Conservation (phyloP, 1,140 invertebrate species). For the Anastrepha obliqua region DNA sequence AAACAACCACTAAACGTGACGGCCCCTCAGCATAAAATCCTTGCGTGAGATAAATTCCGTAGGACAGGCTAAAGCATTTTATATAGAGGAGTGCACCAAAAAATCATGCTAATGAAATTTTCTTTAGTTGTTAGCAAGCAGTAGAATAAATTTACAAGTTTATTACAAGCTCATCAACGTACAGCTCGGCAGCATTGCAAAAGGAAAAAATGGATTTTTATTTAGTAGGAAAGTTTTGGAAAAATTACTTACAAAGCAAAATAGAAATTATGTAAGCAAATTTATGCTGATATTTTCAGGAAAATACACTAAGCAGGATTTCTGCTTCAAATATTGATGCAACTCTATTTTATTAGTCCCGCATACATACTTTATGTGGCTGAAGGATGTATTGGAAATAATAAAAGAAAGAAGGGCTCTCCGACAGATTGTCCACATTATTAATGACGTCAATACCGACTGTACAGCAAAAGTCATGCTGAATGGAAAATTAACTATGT, state of each 20-base stretch:
- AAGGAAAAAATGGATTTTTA: neutral
- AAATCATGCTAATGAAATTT: slow-evolving; percentile 31
- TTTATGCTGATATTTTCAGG: neutral
- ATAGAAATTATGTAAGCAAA: neutral
- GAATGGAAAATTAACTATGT: no score
- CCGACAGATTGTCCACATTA: no score
- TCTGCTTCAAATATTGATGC: no score
- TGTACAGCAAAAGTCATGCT: no score
- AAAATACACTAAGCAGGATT: neutral
- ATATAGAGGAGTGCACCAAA: neutral
- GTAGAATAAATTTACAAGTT: slow-evolving; percentile 53
- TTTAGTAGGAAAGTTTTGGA: neutral
- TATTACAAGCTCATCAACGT: slow-evolving; percentile 32
- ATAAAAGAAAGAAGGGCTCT: no score
- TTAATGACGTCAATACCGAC: no score
- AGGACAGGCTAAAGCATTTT: neutral
- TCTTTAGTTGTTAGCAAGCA: slow-evolving; percentile 26
- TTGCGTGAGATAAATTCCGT: neutral
- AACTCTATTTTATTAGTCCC: no score
- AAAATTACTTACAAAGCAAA: neutral
- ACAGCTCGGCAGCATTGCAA: neutral
- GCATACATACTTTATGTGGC: no score
- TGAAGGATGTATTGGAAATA: no score
- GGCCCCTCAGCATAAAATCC: neutral
- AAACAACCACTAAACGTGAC: neutral